Evolutionary conservation across 2,888 invertebrate species (phyloP).

Genomic region (Eupithecia tripunctaria): DNA sequence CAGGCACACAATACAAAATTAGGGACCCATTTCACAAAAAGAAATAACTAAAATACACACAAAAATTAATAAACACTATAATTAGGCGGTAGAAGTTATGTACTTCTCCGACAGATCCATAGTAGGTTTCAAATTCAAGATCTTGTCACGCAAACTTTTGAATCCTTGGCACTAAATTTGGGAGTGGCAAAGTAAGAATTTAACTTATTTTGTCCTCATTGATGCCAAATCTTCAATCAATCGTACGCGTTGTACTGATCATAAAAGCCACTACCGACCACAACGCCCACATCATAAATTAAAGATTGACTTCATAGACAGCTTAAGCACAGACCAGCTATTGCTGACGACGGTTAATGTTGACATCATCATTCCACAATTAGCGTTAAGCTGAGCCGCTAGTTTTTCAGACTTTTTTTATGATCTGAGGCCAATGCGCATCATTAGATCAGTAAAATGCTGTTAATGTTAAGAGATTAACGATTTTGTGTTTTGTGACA

Average conservation of each 20-base stretch:
- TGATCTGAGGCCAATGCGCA: conserved; percentile 34
- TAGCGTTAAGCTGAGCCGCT: conserved; percentile 39
- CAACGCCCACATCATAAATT: not conserved
- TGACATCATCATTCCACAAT: conserved; percentile 56
- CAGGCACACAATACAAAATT: too few relatives aligned
- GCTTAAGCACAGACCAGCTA: not conserved
- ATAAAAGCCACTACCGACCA: not conserved
- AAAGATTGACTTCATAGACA: not conserved
- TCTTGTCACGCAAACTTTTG: not conserved
- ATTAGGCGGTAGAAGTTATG: not conserved
- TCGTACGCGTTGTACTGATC: not conserved
- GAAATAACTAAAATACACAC: too few relatives aligned
- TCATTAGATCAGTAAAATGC: conserved; percentile 35
- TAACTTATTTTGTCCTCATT: not conserved
- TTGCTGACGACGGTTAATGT: conserved; percentile 27
- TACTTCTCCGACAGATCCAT: not conserved
- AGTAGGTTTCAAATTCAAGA: not conserved
- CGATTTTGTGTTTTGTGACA: not conserved
- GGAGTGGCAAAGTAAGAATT: too few relatives aligned
- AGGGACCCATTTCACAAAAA: too few relatives aligned
- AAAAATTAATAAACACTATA: too few relatives aligned
- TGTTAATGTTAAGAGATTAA: conserved; percentile 7
- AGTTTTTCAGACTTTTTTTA: conserved; percentile 41
- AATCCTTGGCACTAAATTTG: too few relatives aligned
- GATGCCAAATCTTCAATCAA: not conserved